Conservation (phyloP, 2,113 vertebrate species). For the Podarcis raffonei region DNA sequence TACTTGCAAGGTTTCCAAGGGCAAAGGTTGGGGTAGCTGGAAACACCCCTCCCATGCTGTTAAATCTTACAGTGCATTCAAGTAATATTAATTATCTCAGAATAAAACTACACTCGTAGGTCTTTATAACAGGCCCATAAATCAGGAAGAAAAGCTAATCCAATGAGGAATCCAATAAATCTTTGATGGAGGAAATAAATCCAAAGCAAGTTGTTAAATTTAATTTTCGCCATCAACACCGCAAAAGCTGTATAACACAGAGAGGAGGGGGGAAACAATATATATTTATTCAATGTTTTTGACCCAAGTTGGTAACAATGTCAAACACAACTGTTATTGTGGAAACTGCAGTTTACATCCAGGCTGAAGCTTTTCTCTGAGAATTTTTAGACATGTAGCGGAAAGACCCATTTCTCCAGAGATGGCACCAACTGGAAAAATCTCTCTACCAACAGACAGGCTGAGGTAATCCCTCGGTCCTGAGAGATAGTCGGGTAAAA, state of each 20-base stretch:
- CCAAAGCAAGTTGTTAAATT: neutral
- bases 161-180: neutral
- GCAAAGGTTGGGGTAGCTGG: too few species aligned
- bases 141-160: neutral
- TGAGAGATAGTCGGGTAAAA: neutral
- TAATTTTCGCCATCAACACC: neutral
- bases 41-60: too few species aligned
- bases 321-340: neutral
- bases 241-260: neutral
- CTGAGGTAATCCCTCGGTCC: neutral
- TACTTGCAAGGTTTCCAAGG: too few species aligned
- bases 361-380: neutral
- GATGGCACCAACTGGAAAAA: neutral
- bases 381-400: neutral
- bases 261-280: neutral
- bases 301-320: neutral
- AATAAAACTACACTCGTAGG: neutral
- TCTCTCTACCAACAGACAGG: neutral
- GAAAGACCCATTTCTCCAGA: neutral
- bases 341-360: neutral
- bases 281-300: neutral
- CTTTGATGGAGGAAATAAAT: neutral
- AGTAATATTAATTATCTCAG: neutral
- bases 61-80: neutral
- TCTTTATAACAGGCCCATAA: too few species aligned